Percentiles rank a stretch among this genome's conserved stretches.
Conservation (phyloP, 2,797 vertebrate genomes). For the Lycodopsis pacificus region DNA sequence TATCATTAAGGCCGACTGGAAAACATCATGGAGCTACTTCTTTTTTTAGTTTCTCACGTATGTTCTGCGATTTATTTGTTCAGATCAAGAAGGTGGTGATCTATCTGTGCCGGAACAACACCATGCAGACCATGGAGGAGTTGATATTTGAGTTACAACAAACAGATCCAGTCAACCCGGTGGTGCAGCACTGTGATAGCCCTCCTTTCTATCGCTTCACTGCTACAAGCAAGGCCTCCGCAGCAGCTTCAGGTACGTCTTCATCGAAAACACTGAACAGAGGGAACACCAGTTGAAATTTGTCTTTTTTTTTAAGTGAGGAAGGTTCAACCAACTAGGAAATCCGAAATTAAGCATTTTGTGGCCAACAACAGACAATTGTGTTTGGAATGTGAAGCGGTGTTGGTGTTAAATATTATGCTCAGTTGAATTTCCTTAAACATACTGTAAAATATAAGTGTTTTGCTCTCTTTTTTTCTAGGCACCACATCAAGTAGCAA, state of each 20-base stretch:
- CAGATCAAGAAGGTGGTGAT: slow-evolving; percentile 99
- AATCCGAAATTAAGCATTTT: slow-evolving; percentile 24
- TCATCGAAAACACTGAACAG: not conserved
- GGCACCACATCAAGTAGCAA: slow-evolving; percentile 97
- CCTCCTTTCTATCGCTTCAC: slow-evolving; percentile 96
- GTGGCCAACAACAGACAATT: slow-evolving; percentile 14
- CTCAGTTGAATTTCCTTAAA: not conserved
- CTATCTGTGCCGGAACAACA: slow-evolving; percentile 97
- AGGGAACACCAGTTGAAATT: not conserved
- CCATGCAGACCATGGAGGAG: slow-evolving; percentile 98
- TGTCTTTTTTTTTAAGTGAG: not conserved
- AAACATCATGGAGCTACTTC: not conserved
- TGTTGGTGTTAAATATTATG: slow-evolving; percentile 10
- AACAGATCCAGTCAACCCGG: slow-evolving; percentile 95
- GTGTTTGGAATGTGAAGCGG: slow-evolving; percentile 11
- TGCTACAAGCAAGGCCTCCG: slow-evolving; percentile 91
- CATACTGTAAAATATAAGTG: not conserved
- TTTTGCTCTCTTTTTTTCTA: slow-evolving; percentile 49
- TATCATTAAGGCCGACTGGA: slow-evolving; percentile 1
- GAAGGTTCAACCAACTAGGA: slow-evolving; percentile 7
- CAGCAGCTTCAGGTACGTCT: slow-evolving; percentile 90
- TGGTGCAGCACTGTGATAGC: slow-evolving; percentile 96
- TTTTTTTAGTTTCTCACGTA: slow-evolving; percentile 12
- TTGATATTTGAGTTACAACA: slow-evolving; percentile 96
- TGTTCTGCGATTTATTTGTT: slow-evolving; percentile 24